Evolutionary conservation across 2,888 invertebrate genomes (phyloP).

Genomic region (Lycophotia porphyrea): DNA sequence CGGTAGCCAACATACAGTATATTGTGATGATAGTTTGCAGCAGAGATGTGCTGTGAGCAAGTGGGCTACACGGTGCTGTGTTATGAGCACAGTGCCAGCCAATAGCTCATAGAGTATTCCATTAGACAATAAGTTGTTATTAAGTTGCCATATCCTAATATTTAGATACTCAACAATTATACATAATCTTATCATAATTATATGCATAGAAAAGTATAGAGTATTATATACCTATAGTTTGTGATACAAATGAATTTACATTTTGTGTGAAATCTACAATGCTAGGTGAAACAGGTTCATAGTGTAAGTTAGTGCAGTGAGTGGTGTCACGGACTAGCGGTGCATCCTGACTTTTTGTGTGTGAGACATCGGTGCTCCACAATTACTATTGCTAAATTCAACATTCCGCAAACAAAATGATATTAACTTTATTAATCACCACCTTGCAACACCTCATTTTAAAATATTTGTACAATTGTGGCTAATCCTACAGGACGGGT

Average conservation of each 20-base stretch:
- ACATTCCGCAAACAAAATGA: conserved; percentile 38
- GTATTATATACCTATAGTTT: conserved; percentile 88
- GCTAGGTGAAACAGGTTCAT: conserved; percentile 73
- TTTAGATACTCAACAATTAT: conserved; percentile 89
- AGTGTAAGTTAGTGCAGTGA: conserved; percentile 59
- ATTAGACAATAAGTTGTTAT: conserved; percentile 89
- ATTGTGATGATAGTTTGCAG: conserved; percentile 16
- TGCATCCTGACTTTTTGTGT: background rate
- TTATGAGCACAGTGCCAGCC: conserved; percentile 35
- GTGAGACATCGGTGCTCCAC: background rate
- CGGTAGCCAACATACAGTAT: conserved; percentile 29
- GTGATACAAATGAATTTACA: conserved; percentile 90
- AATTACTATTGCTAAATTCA: conserved; percentile 4
- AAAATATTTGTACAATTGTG: background rate
- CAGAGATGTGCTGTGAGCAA: background rate
- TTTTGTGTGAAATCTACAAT: conserved; percentile 84
- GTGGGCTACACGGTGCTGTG: conserved; percentile 18
- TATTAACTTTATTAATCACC: background rate
- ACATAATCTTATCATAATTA: conserved; percentile 77
- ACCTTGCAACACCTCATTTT: background rate
- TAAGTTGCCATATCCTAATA: conserved; percentile 90
- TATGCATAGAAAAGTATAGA: conserved; percentile 85
- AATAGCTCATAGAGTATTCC: conserved; percentile 81
- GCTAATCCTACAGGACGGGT: background rate
- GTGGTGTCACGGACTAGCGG: background rate